These are phyloP conservation scores for Hirundo rustica DNA, from an alignment of 2,797 vertebrate genomes.

Conservation along the genomic window DNA sequence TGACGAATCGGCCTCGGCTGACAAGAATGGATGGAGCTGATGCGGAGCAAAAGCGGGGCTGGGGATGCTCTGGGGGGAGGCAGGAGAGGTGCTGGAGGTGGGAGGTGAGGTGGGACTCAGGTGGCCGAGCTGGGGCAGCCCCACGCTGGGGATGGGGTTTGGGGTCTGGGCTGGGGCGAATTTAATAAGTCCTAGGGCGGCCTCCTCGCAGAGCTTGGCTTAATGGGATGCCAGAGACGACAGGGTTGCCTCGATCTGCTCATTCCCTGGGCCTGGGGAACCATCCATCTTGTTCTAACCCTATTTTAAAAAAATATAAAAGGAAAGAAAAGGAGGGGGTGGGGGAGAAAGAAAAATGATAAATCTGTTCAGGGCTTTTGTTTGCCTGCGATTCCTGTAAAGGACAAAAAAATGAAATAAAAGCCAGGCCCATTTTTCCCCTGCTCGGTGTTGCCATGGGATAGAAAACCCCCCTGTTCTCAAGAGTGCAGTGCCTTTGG, in stretches of 20 bases:
- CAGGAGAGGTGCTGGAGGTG: neutral
- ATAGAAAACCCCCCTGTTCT: slow-evolving; percentile 19
- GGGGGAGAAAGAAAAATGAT: slow-evolving; percentile 66
- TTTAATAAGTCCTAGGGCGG: neutral
- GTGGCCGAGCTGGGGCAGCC: neutral
- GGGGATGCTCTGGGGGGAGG: neutral
- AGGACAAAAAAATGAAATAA: slow-evolving; percentile 59
- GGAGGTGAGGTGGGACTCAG: neutral
- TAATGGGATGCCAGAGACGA: slow-evolving; percentile 55
- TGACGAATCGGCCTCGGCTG: slow-evolving; percentile 11
- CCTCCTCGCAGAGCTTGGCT: slow-evolving; percentile 31
- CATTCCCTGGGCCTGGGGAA: slow-evolving; percentile 23
- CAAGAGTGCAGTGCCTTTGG: slow-evolving; percentile 29
- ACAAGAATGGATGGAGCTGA: slow-evolving; percentile 46
- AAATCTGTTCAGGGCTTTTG: slow-evolving; percentile 62
- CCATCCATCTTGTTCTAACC: slow-evolving; percentile 71
- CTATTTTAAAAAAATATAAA: slow-evolving; percentile 71
- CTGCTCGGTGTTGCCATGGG: slow-evolving; percentile 50
- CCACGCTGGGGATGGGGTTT: fast-evolving
- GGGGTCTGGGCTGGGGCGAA: neutral
- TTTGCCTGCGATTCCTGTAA: slow-evolving; percentile 43
- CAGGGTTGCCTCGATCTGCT: slow-evolving; percentile 49
- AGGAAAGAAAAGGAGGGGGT: slow-evolving; percentile 67
- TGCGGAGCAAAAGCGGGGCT: fast-evolving
- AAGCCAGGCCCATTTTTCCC: slow-evolving; percentile 50